Evolutionary conservation across 2,888 invertebrate genomes (phyloP).

Genomic region (Synanthedon vespiformis): DNA sequence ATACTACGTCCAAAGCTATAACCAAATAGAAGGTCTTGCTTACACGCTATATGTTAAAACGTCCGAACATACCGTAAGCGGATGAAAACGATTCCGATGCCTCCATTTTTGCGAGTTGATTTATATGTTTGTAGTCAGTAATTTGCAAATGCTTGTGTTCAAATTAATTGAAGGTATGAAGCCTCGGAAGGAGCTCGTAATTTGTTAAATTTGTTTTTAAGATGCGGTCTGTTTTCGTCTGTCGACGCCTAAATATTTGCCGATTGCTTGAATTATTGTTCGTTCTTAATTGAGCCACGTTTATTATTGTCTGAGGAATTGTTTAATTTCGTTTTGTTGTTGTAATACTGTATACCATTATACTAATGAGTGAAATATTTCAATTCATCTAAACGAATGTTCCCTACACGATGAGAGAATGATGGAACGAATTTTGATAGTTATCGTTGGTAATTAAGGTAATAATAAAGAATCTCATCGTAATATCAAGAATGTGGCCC

Average conservation of each 20-base stretch:
- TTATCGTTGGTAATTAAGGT: constrained; percentile 61
- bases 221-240: constrained; percentile 13
- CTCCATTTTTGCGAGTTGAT: constrained; percentile 24
- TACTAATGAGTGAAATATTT: constrained; percentile 24
- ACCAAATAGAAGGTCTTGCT: constrained; percentile 19
- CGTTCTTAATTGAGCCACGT: neutral
- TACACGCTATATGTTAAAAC: constrained; percentile 17
- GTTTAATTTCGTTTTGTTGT: neutral
- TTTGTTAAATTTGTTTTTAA: constrained; percentile 9
- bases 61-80: constrained; percentile 11
- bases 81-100: constrained; percentile 7
- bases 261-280: constrained; percentile 3
- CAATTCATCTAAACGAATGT: constrained; percentile 13
- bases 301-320: constrained; percentile 2
- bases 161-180: constrained; percentile 39
- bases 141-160: constrained; percentile 43
- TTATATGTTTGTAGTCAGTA: constrained; percentile 34
- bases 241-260: constrained; percentile 12
- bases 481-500: constrained; percentile 51
- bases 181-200: constrained; percentile 17
- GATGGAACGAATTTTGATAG: constrained; percentile 49
- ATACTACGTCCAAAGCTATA: constrained; percentile 10
- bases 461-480: constrained; percentile 55
- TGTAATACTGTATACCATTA: constrained; percentile 11
- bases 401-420: constrained; percentile 39